Evolutionary conservation across 1,140 invertebrate genomes (phyloP).

Genomic region (Theocolax elegans): DNA sequence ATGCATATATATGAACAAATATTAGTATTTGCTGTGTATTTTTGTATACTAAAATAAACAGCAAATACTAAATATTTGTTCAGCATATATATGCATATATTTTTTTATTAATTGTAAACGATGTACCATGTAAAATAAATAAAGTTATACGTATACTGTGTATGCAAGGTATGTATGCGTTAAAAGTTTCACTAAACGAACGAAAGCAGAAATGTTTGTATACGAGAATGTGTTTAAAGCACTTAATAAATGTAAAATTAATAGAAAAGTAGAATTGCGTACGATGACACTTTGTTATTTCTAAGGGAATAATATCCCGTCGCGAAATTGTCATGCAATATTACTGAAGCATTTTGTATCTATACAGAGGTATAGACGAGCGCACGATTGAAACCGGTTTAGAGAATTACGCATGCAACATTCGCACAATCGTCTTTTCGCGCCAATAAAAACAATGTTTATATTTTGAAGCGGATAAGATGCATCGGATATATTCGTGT

Average conservation of each 20-base stretch:
- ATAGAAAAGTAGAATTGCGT: constrained; percentile 4
- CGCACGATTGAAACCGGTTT: constrained; percentile 33
- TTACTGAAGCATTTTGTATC: constrained; percentile 17
- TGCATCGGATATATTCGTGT: constrained; percentile 6
- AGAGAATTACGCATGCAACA: constrained; percentile 16
- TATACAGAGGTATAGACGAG: too few species aligned
- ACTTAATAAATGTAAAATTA: constrained; percentile 11
- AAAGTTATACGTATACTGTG: too few species aligned
- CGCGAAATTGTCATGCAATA: constrained; percentile 19
- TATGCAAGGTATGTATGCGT: too few species aligned
- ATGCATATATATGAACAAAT: too few species aligned
- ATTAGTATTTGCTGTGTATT: too few species aligned
- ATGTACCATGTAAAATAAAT: too few species aligned
- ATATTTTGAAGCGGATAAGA: constrained; percentile 17
- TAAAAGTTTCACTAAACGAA: background rate
- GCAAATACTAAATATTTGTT: too few species aligned
- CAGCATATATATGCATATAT: too few species aligned
- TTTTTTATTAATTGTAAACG: too few species aligned
- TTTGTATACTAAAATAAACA: too few species aligned
- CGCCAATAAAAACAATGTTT: constrained; percentile 7
- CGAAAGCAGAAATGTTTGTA: background rate
- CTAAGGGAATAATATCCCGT: constrained; percentile 7
- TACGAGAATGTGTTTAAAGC: constrained; percentile 1
- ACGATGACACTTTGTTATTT: constrained; percentile 33
- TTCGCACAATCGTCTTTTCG: constrained; percentile 22